Base-by-base conservation (phyloP, 1,140 invertebrate species). In the Muscidifurax raptorellus region DNA sequence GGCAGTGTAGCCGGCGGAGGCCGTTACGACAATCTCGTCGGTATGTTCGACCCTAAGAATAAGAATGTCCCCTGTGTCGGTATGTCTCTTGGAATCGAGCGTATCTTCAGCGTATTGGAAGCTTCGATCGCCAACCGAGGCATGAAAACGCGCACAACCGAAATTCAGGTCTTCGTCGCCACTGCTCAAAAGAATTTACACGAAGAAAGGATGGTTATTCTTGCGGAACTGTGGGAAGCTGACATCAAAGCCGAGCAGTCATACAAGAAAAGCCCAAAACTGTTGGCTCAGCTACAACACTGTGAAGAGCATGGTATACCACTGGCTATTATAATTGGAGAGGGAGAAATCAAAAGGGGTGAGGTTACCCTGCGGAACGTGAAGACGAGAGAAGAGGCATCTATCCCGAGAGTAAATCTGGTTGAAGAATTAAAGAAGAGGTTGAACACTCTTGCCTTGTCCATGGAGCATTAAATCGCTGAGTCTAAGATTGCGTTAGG, bases 1-100 rank as follows among this genome's bases (percentile, higher is more conserved):
- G 99, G 99, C 27, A 99, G 98, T 82, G 96, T 99, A 18, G 99
- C 99, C 10, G 99, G 98, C 66, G 99, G 99, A 36, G 99, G 99
- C 9, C 95, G 99, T 40, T 99, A 99, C 90, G 99, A 99, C 92
- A 98, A 98, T 89, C 94, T 99, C 22, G 99, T 99, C 2, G 98
- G 97, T 1, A 99, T 99, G 98, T 99, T 99, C 90, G 97, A 99
- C 90, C 92, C 96, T 0, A 99, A 98, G 90, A 95, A 96, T 83
- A 96, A 96, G 93, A 96, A 95, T 90, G 98, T 99, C 4, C 99
- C 99, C 0, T 99, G 99, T 92, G 98, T 99, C 74, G 99, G 99
- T 15, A 95, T 99, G 27, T 99, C 98, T 82, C 96, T 99, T 74
- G 99, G 99, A 12, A 97, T 99, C 25, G 99, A 99, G 91, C 94